These are phyloP conservation scores for Trinorchestia longiramus DNA, from an alignment of 1,140 invertebrate species.

Conservation along the genomic window DNA sequence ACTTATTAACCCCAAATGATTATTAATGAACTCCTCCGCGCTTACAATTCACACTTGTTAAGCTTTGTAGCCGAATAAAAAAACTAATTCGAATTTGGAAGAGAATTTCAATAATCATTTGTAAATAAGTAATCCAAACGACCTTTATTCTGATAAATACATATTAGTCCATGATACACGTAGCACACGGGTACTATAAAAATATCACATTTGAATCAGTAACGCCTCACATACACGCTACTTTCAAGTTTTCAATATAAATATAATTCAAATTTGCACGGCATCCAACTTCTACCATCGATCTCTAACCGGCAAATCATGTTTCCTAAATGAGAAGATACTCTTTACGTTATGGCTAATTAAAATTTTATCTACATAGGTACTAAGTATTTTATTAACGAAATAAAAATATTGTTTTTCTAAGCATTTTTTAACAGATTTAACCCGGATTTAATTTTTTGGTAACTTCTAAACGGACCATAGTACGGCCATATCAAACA, in stretches of 20 bases:
- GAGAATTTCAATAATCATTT: background rate
- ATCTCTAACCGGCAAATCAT: background rate
- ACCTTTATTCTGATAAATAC: background rate
- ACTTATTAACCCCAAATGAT: background rate
- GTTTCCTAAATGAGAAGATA: background rate
- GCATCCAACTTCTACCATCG: background rate
- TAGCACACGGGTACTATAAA: background rate
- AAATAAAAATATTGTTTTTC: background rate
- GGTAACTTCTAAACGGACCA: background rate
- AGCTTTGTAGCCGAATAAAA: background rate
- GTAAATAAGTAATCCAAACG: background rate
- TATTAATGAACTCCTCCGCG: background rate
- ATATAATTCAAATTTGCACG: background rate
- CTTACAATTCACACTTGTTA: background rate
- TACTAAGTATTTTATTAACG: background rate
- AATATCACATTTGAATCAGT: conserved; percentile 31
- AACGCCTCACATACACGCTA: background rate
- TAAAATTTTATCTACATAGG: background rate
- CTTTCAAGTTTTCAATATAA: background rate
- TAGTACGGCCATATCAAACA: background rate
- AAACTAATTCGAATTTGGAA: background rate
- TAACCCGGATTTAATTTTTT: background rate
- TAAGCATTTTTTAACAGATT: background rate
- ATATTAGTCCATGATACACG: background rate
- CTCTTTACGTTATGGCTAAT: background rate